Evolutionary conservation across 2,797 vertebrate genomes (phyloP), one percentile per base, ranked within the genome.

Genomic region (Myripristis murdjan): DNA sequence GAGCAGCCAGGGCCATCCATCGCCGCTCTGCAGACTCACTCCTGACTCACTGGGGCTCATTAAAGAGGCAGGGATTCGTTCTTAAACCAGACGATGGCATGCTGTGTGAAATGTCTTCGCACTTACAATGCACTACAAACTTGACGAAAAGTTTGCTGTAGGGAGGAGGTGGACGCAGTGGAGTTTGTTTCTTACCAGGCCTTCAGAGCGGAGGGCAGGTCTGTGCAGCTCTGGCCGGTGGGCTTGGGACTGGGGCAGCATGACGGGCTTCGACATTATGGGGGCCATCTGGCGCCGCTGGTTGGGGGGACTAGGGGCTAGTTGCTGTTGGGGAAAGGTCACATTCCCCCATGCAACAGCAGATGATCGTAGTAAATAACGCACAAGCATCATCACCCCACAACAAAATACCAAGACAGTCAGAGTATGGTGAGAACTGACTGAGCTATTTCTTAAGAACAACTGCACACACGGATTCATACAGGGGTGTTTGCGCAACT

Each of bases 261-360:
- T 98, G 91, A 99, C 90, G 0, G 98, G 98, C 82, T 98, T 99
- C 70, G 98, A 98, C 89, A 97, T 96, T 85, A 97, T 93, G 7
- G 96, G 95, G 59, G 94, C 89, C 56, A 89, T 92, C 84, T 96
- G 97, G 68, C 93, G 95, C 78, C 95, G 94, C 64, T 97, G 97
- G 71, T 92, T 95, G 63, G 97, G 96, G 67, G 98, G 97, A 70
- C 97, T 98, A 79, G 97, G 97, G 82, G 97, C 97, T 85, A 99
- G 94, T 91, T 97, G 96, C 97, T 99, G 91, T 67, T 24, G 43
- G 65, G 64, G 44, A 82, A 68, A 83, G 65, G 72, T 83, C 72
- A 75, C 11, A 55, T 66, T 82, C n/a, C n/a, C 78, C 59, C 31
- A 80, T 62, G 60, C 24, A 61, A 81, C 52, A 77, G 43, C 37